Evolutionary conservation across 1,140 invertebrate genomes (phyloP).

Genomic region (Eumeta japonica): DNA sequence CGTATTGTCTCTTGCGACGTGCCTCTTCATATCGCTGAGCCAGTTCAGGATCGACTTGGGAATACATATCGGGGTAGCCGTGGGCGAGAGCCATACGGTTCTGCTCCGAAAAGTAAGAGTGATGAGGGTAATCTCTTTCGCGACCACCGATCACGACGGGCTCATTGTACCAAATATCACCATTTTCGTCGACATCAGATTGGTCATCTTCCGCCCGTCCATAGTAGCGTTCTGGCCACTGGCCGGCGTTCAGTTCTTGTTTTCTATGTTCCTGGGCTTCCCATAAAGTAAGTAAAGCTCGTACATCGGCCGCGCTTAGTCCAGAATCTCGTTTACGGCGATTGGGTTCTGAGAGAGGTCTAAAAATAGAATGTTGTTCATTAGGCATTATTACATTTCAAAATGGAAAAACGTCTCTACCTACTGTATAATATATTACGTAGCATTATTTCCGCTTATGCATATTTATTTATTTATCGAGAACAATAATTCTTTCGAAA

Average conservation of each 20-base stretch:
- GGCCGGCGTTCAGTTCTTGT: conserved; percentile 46
- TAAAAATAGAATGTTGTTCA: conserved; percentile 11
- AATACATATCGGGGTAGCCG: conserved; percentile 40
- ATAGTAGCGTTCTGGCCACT: conserved; percentile 47
- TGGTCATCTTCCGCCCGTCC: conserved; percentile 39
- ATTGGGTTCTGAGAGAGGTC: conserved; percentile 32
- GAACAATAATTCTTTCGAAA: too few relatives aligned
- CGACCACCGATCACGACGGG: conserved; percentile 37
- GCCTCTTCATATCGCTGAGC: conserved; percentile 46
- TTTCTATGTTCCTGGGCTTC: conserved; percentile 53
- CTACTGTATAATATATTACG: too few relatives aligned
- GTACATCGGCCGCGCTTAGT: conserved; percentile 50
- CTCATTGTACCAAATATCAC: conserved; percentile 51
- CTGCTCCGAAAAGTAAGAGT: conserved; percentile 48
- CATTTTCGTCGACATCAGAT: conserved; percentile 42
- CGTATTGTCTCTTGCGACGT: conserved; percentile 50
- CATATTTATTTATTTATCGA: too few relatives aligned
- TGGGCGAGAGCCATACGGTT: conserved; percentile 38
- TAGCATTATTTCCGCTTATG: too few relatives aligned
- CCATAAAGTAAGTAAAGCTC: conserved; percentile 50
- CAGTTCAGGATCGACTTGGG: conserved; percentile 39
- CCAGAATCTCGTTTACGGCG: conserved; percentile 51
- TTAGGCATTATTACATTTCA: not conserved
- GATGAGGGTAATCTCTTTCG: conserved; percentile 40
- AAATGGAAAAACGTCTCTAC: too few relatives aligned